These are phyloP conservation scores for Ctena decussata DNA, from an alignment of 2,888 invertebrate genomes.

Conservation along the genomic window DNA sequence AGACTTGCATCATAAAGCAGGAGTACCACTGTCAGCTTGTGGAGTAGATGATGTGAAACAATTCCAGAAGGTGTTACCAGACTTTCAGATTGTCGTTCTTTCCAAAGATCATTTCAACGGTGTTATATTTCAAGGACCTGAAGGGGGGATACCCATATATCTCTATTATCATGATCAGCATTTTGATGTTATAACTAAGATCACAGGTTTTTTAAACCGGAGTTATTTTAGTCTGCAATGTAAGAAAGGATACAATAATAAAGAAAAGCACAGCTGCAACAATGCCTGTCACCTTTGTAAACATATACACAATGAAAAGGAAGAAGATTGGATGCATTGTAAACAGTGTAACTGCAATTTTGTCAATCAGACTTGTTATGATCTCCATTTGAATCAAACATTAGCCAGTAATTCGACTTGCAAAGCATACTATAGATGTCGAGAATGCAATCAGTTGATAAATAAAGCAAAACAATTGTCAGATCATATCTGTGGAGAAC, in stretches of 20 bases:
- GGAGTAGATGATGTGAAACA: conserved; percentile 39
- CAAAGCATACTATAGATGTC: background rate
- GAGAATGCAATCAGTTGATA: conserved; percentile 8
- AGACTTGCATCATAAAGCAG: background rate
- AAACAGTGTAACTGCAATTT: background rate
- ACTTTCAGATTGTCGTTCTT: conserved; percentile 44
- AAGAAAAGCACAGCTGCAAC: conserved; percentile 54
- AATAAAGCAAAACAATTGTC: no score
- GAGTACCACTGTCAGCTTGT: background rate
- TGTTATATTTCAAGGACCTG: conserved; percentile 36
- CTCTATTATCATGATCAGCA: conserved; percentile 52
- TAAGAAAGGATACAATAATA: conserved; percentile 59
- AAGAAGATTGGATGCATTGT: background rate
- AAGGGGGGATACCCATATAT: conserved; percentile 36
- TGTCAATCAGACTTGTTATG: no score
- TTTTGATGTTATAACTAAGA: conserved; percentile 54
- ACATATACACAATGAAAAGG: conserved; percentile 25
- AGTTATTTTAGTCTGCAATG: conserved; percentile 50
- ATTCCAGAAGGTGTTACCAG: conserved; percentile 33
- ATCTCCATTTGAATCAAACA: no score
- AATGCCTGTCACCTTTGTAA: conserved; percentile 48
- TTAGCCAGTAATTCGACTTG: background rate
- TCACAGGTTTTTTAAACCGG: conserved; percentile 51
- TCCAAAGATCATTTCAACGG: conserved; percentile 48
- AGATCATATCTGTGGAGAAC: background rate